phyloP scores from a whole-genome alignment of 2,888 invertebrate genomes.

The Tipula lateralis region DNA sequence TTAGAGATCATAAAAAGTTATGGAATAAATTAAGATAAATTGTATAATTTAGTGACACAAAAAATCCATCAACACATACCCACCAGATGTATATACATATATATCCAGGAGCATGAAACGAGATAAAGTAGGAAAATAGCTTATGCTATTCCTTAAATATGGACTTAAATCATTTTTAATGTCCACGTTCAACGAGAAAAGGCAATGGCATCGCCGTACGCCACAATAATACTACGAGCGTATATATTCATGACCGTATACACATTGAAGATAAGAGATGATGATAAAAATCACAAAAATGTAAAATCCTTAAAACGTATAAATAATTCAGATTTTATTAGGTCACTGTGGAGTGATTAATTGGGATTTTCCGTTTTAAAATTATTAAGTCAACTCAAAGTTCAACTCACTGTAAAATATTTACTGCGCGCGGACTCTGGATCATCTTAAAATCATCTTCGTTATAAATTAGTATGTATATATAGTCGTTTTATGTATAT shows the following conservation, averaged over 20 bases:
- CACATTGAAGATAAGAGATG: background rate
- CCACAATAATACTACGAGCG: too few relatives aligned
- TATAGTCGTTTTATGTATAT: too few relatives aligned
- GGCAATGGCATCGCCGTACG: background rate
- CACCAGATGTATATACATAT: background rate
- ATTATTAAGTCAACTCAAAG: background rate
- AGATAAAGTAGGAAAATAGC: background rate
- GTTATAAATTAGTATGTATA: background rate
- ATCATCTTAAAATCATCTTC: background rate
- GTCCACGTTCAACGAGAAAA: background rate
- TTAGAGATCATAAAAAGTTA: constrained; percentile 2
- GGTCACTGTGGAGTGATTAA: background rate
- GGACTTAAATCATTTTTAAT: background rate
- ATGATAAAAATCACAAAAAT: background rate
- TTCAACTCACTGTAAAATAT: background rate
- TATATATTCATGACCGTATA: background rate
- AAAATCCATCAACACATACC: background rate
- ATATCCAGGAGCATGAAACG: background rate
- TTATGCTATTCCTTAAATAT: background rate
- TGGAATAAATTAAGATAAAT: background rate
- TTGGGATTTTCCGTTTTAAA: background rate
- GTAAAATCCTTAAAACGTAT: background rate
- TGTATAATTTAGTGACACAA: background rate
- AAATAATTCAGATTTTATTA: background rate
- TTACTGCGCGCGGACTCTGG: background rate